Conservation (phyloP, 2,797 vertebrate species). For the Schizopygopsis pylzovi region DNA sequence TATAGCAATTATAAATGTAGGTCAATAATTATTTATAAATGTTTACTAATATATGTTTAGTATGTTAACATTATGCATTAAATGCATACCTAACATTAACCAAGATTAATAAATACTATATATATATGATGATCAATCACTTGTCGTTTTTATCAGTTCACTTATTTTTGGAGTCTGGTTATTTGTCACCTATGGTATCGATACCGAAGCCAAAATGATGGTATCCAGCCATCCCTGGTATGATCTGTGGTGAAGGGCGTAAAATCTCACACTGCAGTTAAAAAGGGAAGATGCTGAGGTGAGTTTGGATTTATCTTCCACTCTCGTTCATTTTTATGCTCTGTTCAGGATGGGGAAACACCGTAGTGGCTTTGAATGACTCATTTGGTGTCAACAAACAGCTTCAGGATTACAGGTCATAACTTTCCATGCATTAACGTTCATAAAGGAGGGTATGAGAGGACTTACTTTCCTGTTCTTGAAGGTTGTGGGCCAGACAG, state of each 20-base stretch:
- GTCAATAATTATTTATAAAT: no score
- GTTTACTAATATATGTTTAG: no score
- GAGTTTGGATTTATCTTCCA: not conserved
- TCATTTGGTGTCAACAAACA: not conserved
- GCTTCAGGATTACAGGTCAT: not conserved
- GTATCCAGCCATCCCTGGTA: not conserved
- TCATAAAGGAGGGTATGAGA: not conserved
- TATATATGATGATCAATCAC: no score
- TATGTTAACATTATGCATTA: no score
- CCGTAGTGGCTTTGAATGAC: not conserved
- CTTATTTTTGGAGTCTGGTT: no score
- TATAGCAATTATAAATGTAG: no score
- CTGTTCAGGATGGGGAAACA: not conserved
- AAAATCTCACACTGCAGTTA: not conserved
- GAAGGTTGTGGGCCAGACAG: constrained; percentile 94
- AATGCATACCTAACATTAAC: no score
- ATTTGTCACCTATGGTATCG: no score
- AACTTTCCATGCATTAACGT: not conserved
- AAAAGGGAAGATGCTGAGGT: not conserved
- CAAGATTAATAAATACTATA: no score
- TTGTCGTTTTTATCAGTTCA: no score
- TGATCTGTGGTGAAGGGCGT: not conserved
- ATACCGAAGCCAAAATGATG: not conserved
- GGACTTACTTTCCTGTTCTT: constrained; percentile 98
- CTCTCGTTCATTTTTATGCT: not conserved